phyloP scores from a whole-genome alignment of 2,888 invertebrate genomes.

The Drosophila dives region DNA sequence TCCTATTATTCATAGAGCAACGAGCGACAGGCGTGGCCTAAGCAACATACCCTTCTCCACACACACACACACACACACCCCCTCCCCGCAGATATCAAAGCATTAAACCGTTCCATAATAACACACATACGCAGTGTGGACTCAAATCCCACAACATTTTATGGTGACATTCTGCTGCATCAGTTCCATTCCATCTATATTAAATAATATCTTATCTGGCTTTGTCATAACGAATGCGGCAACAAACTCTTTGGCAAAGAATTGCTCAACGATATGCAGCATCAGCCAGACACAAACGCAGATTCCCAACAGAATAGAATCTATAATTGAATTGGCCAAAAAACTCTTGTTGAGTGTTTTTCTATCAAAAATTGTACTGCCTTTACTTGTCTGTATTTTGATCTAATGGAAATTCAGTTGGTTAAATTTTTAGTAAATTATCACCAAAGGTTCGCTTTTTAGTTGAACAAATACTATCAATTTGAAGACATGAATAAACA shows the following conservation, averaged over 20 bases:
- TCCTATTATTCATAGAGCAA: slow-evolving; percentile 59
- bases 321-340: not conserved
- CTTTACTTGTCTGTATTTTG: not conserved
- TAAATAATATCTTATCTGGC: slow-evolving; percentile 10
- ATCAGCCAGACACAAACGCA: not conserved
- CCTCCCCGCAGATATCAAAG: too few species aligned
- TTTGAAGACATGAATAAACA: not conserved
- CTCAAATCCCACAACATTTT: slow-evolving; percentile 27
- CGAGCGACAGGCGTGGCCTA: slow-evolving; percentile 19
- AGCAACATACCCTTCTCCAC: not conserved
- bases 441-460: not conserved
- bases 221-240: not conserved
- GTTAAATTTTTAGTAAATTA: not conserved
- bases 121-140: slow-evolving; percentile 5
- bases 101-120: not conserved
- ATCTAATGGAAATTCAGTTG: not conserved
- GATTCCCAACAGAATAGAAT: not conserved
- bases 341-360: not conserved
- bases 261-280: not conserved
- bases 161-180: slow-evolving; percentile 18
- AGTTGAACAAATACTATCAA: not conserved
- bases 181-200: slow-evolving; percentile 27
- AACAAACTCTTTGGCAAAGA: not conserved
- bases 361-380: not conserved
- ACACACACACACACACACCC: not conserved